Evolutionary conservation across 2,797 vertebrate species (phyloP).

Genomic region (Corythornis leucogaster): DNA sequence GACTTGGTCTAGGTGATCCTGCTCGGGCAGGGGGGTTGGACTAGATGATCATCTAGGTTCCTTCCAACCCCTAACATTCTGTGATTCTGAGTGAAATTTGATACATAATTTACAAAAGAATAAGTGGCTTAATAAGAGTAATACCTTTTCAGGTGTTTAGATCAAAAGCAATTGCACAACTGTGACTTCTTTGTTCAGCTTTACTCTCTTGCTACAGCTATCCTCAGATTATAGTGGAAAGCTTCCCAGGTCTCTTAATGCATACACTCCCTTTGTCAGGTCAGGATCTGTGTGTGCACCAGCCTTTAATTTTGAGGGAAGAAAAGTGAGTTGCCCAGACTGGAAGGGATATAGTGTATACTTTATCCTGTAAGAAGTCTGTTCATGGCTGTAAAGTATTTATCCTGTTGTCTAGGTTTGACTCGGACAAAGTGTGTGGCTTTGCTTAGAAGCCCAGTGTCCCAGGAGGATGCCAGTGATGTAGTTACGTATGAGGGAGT

Average conservation of each 20-base stretch:
- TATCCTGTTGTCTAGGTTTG: background rate
- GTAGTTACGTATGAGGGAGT: background rate
- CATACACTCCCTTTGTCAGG: background rate
- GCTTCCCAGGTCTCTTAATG: background rate
- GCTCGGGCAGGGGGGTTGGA: too few relatives aligned
- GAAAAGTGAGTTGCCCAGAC: background rate
- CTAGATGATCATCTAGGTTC: too few relatives aligned
- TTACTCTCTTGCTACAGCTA: background rate
- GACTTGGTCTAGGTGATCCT: too few relatives aligned
- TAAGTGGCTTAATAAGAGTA: background rate
- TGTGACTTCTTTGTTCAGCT: background rate
- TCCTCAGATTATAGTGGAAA: background rate
- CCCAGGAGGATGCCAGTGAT: background rate
- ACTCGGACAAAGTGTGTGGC: accelerated
- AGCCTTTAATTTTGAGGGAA: background rate
- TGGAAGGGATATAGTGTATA: background rate
- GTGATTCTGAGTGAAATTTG: background rate
- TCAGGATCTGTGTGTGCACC: background rate
- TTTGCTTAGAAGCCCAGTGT: background rate
- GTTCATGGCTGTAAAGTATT: background rate
- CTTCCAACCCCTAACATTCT: too few relatives aligned
- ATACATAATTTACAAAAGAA: background rate
- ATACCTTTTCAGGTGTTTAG: background rate
- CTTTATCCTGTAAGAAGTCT: background rate
- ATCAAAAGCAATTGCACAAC: background rate